These are phyloP conservation scores for Bovichtus variegatus DNA, from an alignment of 2,797 vertebrate genomes.

Conservation along the genomic window DNA sequence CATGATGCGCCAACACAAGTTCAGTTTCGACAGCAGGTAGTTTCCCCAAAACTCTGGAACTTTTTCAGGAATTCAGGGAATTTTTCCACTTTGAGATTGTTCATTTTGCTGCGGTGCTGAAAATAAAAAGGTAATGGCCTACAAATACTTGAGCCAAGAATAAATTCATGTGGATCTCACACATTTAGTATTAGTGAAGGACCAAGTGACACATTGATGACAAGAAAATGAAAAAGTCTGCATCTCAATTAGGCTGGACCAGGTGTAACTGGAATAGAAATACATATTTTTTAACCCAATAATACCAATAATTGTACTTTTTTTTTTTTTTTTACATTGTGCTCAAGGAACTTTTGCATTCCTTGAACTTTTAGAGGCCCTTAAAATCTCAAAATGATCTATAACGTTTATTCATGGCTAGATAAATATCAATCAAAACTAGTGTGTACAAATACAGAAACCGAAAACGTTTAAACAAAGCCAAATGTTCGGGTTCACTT, in stretches of 20 bases:
- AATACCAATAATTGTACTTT: too few relatives aligned
- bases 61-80: not conserved
- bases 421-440: not conserved
- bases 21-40: constrained; percentile 25
- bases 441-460: not conserved
- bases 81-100: not conserved
- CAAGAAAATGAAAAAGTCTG: not conserved
- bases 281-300: not conserved
- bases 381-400: not conserved
- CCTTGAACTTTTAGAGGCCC: not conserved
- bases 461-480: too few relatives aligned
- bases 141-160: not conserved
- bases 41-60: constrained; percentile 5
- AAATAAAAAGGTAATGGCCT: not conserved
- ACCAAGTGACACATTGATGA: not conserved
- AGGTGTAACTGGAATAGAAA: not conserved
- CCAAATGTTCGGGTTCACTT: not conserved
- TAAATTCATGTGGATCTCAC: not conserved
- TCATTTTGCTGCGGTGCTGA: not conserved
- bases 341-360: not conserved
- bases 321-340: not conserved
- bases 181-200: not conserved
- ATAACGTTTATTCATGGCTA: not conserved
- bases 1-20: constrained; percentile 10
- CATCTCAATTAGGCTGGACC: not conserved